Base-by-base conservation (phyloP, 2,888 invertebrate genomes). In the Ophioninae sp. region DNA sequence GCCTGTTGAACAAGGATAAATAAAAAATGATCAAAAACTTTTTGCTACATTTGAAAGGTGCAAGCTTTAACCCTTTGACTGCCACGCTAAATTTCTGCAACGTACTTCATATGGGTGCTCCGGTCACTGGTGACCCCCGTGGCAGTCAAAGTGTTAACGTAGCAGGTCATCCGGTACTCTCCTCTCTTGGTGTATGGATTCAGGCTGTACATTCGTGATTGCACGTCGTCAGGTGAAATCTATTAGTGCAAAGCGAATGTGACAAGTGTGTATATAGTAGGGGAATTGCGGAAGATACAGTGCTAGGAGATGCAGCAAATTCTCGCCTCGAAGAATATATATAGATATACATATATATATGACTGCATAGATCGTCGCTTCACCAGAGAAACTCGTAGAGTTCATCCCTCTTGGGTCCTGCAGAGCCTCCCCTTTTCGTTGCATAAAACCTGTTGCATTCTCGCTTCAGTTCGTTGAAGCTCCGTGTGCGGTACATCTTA, bases 381-480 rank as follows among this genome's bases (percentile, higher is more conserved):
- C 41, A 41, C 79, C 58, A 72, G 71, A 74, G 63, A 84, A 75
- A 75, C 71, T 81, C 81, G 77, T 67, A 61, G 67, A 37, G 65
- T 56, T 63, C 58, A 72, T 73, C 67, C 59, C 56, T 72, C 51
- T 67, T 41, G 10, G 23, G 22, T 58, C 63, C 73, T 73, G 41
- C 58, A 59, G 58, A 74, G 69, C 63, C 23, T 41, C 59, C 41
- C 58, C 64, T 72, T 68, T 81, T 81, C 67, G 56, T 79, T 84
- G 80, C 65, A 79, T 85, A 85, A 85, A 85, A 86, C 86, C 86
- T 86, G 86, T 86, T 86, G 86, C 86, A 79, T 73, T 39, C 41
- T 75, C 67, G 68, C 41, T 30, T 80, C 59, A 71, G 71, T 74
- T 23, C 39, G 67, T 58, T 17, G 56, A 61, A 71, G 22, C 51